These are phyloP conservation scores for Drosophila fulvimacula DNA, from an alignment of 2,888 invertebrate genomes.

Conservation along the genomic window DNA sequence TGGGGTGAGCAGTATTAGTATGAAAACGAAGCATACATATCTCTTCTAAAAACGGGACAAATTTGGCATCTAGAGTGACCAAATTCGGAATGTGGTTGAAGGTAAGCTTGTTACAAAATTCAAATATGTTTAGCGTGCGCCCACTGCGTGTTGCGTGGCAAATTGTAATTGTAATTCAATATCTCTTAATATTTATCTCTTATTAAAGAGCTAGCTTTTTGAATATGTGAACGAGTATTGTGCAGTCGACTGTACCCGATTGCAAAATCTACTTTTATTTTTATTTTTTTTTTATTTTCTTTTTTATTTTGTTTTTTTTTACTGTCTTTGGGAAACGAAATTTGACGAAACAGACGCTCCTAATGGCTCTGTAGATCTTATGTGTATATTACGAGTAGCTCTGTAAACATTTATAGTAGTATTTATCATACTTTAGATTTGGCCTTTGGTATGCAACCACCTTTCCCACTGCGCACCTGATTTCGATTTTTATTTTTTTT, in stretches of 20 bases:
- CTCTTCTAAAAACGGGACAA: neutral
- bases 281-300: neutral
- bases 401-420: slow-evolving; percentile 46
- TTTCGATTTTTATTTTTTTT: neutral
- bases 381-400: slow-evolving; percentile 32
- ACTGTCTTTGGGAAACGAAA: slow-evolving; percentile 22
- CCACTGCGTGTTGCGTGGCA: neutral
- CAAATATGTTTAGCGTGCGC: neutral
- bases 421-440: slow-evolving; percentile 74
- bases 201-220: neutral
- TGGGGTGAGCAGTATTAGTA: neutral
- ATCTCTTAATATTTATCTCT: slow-evolving; percentile 5
- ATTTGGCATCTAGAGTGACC: neutral
- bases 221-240: slow-evolving; percentile 5
- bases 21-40: neutral
- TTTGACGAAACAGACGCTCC: slow-evolving; percentile 49
- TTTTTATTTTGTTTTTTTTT: neutral
- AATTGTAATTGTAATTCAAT: slow-evolving; percentile 5
- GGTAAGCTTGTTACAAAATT: neutral
- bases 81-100: neutral
- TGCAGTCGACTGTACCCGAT: neutral
- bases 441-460: slow-evolving; percentile 60
- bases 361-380: slow-evolving; percentile 11
- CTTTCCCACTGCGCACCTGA: slow-evolving; percentile 19
- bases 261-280: slow-evolving; percentile 3